Base-by-base conservation (phyloP, 2,888 invertebrate genomes). In the Sialis lutaria region DNA sequence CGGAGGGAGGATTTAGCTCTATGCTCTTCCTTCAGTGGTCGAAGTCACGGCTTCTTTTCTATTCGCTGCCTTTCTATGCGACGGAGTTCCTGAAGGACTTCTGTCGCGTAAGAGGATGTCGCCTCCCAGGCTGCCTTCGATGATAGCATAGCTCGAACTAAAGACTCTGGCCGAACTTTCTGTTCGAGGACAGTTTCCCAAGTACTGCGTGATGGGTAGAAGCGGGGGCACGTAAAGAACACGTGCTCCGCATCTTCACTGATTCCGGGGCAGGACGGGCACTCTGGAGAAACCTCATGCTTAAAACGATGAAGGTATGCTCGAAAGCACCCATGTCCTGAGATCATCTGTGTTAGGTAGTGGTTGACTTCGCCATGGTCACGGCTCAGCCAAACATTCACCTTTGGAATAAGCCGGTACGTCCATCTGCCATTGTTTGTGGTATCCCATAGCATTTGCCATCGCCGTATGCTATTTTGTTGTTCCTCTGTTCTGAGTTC, bases 371-470 rank as follows among this genome's bases (percentile, higher is more conserved):
- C 44, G 4, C 48, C 48, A 34, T 39, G 42, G n/a, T 39, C 37
- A 12, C 48, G 33, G 5, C 34, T 12, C 6, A 33, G 7, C 48
- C 48, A 48, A 10, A 6, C 31, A 5, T 45, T 30, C 4, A 48
- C 7, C 5, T 40, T n/a, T 10, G 48, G 33, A 13, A 45, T 48
- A 9, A 45, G 43, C 6, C 39, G 30, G 5, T 40, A 9, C 33
- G 50, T 50, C 48, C 45, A 50, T 30, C 33, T n/a, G 3, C 45
- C 50, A 33, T 42, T 48, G 3, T 1, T 44, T 30, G 33, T 35
- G 31, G 10, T 10, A n/a, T 40, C 40, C 44, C 37, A 48, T 12
- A 33, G 33, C 39, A 12, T n/a, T 30, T 44, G 40, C 12, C 44
- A 37, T 13, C 12, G 6, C 6, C 39, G 12, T 35, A 32, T 13